Base-by-base conservation (phyloP, 2,888 invertebrate genomes). In the Ectropis crepuscularia region DNA sequence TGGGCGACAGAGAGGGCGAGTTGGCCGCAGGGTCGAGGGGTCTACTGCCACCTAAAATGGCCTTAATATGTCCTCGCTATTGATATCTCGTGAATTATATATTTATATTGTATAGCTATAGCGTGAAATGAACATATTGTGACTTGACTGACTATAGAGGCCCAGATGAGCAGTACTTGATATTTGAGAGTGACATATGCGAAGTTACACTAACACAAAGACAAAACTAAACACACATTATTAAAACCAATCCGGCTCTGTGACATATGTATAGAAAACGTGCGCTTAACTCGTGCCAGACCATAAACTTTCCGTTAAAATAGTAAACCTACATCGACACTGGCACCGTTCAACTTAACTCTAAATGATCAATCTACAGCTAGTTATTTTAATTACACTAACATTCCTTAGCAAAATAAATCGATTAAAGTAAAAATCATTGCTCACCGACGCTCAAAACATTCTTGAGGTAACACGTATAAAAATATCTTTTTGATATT, bases 341-440 rank as follows among this genome's bases (percentile, higher is more conserved):
- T 65, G 75, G 65, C 71, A 71, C 67, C 70, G 51, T 61, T 69
- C 55, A 61, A 71, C 51, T 12, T 41, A 62, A 65, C 36, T 39
- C 68, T 57, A 47, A 62, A 70, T 43, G 59, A 72, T 70, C 73
- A 72, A 42, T 43, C 70, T 78, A 75, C 67, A 74, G 67, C 76
- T 78, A 76, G n/a, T 11, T 47, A 48, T n/a, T 74, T 61, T 63
- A 63, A 62, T 69, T 51, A 69, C 28, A 61, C 54, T 66, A 66
- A 10, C 46, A 65, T 64, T 53, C 61, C 57, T 47, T 49, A 63
- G 60, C 11, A 68, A 69, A 68, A 63, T 61, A 63, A 41, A 60
- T 64, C 38, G 62, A 63, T 63, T 63, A 57, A 54, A 58, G 4
- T 28, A 57, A 51, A 53, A 57, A 57, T 16, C 42, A 42, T 39